A percentile compares a stretch with the other conserved stretches of the same genome.
Conservation (phyloP, 37 sponge, comb jelly and placozoan species). For the Eunapius fragilis region DNA sequence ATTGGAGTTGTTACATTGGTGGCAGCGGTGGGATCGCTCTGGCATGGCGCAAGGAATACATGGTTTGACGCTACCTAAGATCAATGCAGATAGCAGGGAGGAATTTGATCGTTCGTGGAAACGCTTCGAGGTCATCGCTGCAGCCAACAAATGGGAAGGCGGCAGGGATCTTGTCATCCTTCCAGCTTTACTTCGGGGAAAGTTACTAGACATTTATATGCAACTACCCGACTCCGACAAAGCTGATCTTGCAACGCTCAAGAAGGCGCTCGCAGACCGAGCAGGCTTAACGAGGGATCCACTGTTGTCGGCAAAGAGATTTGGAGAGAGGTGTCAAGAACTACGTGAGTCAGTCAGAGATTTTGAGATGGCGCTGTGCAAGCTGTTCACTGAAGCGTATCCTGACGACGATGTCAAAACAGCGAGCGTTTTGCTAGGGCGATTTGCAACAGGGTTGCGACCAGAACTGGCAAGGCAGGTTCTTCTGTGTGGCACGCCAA, state of each 20-base stretch:
- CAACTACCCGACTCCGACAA: slow-evolving; percentile 14
- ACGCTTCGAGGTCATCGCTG: slow-evolving; percentile 26
- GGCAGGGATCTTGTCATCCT: slow-evolving; percentile 18
- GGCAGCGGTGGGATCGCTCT: not conserved
- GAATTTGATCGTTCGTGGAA: slow-evolving; percentile 20
- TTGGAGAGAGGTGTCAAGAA: slow-evolving; percentile 12
- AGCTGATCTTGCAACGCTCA: slow-evolving; percentile 7
- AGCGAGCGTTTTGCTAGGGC: slow-evolving; percentile 29
- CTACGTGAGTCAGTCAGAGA: slow-evolving; percentile 29
- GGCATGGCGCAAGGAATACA: too few relatives aligned
- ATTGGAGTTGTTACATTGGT: not conserved
- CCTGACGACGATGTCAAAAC: slow-evolving; percentile 8
- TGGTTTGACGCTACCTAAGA: slow-evolving; percentile 13
- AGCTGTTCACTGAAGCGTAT: slow-evolving; percentile 29
- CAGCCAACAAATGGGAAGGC: slow-evolving; percentile 41
- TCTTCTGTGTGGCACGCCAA: slow-evolving; percentile 17
- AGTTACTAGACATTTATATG: slow-evolving; percentile 23
- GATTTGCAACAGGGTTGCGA: slow-evolving; percentile 32
- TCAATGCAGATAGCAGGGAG: not conserved
- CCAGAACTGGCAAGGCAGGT: slow-evolving; percentile 10
- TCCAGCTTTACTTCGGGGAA: slow-evolving; percentile 27
- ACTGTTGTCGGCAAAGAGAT: slow-evolving; percentile 10
- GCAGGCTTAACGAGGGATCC: slow-evolving; percentile 23
- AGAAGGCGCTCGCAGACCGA: slow-evolving; percentile 8
- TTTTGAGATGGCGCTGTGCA: slow-evolving; percentile 14